phyloP scores from a whole-genome alignment of 1,140 invertebrate genomes.

The Neodiprion pinetum region DNA sequence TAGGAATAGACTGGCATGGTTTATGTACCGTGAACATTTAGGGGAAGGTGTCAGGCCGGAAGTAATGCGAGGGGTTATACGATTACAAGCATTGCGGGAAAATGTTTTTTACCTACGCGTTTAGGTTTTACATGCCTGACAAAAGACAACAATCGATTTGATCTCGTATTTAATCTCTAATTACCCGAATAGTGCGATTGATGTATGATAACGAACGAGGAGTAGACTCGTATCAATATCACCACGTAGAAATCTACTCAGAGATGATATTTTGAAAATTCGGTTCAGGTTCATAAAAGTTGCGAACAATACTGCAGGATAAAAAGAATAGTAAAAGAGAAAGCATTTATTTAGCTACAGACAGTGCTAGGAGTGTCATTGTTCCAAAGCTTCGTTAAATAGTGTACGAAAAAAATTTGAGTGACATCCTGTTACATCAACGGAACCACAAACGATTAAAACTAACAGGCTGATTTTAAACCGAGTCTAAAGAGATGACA shows the following conservation, averaged over 20 bases:
- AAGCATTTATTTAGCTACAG: not conserved
- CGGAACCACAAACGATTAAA: not conserved
- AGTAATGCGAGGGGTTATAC: not conserved
- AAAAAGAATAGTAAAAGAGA: not conserved
- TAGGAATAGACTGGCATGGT: not conserved
- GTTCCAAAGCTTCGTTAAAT: not conserved
- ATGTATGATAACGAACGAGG: no score
- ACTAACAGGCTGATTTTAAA: not conserved
- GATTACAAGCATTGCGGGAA: not conserved
- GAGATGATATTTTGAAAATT: no score
- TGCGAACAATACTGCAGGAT: no score
- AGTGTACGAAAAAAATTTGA: not conserved
- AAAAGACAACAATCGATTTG: not conserved
- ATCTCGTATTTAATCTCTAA: not conserved
- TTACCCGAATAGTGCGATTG: not conserved
- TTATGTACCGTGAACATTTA: not conserved
- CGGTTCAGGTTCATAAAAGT: no score
- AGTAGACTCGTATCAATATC: no score
- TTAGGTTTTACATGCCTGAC: not conserved
- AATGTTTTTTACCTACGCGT: not conserved
- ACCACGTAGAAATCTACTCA: no score
- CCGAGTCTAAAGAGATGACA: not conserved
- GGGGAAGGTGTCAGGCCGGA: conserved; percentile 2
- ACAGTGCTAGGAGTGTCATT: not conserved
- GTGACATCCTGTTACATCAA: conserved; percentile 2